Evolutionary conservation across 2,888 invertebrate species (phyloP).

Genomic region (Dasysyrphus tricinctus): DNA sequence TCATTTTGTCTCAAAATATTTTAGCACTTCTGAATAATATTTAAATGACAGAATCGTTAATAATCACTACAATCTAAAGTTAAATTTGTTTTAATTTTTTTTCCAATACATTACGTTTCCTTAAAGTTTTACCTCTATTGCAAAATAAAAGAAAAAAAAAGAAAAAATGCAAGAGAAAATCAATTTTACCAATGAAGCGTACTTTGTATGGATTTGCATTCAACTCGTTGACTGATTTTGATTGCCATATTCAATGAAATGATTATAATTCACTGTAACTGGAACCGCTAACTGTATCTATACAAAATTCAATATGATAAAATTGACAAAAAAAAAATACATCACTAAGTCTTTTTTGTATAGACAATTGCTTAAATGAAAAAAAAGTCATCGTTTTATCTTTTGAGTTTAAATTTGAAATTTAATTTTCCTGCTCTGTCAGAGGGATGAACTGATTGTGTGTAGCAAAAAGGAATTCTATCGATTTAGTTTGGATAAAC

Average conservation of each 20-base stretch:
- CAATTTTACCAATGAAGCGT: slow-evolving; percentile 7
- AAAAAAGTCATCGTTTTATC: too few species aligned
- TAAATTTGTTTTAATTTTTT: not conserved
- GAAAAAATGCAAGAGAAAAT: slow-evolving; percentile 2
- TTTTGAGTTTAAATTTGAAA: too few species aligned
- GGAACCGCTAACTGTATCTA: not conserved
- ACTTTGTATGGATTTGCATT: slow-evolving; percentile 6
- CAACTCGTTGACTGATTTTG: slow-evolving; percentile 10
- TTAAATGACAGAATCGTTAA: too few species aligned
- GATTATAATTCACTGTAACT: not conserved
- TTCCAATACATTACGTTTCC: not conserved
- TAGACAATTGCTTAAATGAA: too few species aligned
- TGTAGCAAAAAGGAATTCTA: too few species aligned
- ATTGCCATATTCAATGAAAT: slow-evolving; percentile 18
- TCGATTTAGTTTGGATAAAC: too few species aligned
- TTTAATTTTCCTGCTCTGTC: too few species aligned
- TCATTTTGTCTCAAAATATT: too few species aligned
- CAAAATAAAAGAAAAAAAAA: not conserved
- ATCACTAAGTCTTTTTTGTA: too few species aligned
- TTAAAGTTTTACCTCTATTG: not conserved
- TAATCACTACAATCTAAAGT: too few species aligned
- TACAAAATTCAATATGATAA: not conserved
- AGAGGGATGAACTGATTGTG: too few species aligned
- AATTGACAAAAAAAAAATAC: not conserved
- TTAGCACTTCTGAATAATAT: too few species aligned